A percentile compares a stretch with the other conserved stretches of the same genome.
Conservation (phyloP, 2,888 invertebrate species). For the Norana najaformis region DNA sequence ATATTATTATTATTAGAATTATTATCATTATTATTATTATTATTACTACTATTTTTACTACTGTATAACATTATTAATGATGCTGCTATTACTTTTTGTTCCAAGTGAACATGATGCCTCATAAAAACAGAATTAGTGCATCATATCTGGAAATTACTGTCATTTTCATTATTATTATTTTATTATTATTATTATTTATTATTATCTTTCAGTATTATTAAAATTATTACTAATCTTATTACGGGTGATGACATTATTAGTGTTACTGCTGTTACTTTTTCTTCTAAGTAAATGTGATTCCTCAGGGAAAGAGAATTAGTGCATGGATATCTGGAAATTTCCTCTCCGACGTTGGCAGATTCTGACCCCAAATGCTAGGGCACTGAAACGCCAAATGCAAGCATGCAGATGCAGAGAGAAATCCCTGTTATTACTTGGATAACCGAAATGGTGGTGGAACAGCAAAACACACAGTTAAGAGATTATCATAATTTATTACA, state of each 20-base stretch:
- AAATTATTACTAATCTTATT: too few relatives aligned
- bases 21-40: background rate
- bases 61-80: too few relatives aligned
- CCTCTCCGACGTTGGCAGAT: background rate
- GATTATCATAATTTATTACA: background rate
- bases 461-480: background rate
- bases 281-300: background rate
- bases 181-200: background rate
- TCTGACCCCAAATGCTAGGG: background rate
- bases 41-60: too few relatives aligned
- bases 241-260: too few relatives aligned
- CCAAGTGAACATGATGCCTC: too few relatives aligned
- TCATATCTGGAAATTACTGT: too few relatives aligned
- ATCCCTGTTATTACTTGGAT: background rate
- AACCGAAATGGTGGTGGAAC: background rate
- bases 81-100: too few relatives aligned
- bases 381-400: background rate
- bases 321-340: background rate
- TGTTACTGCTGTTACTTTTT: background rate
- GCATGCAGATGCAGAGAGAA: background rate
- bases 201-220: too few relatives aligned
- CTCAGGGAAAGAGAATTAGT: background rate
- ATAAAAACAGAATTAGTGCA: too few relatives aligned
- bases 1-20: background rate
- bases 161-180: background rate